Base-by-base conservation (phyloP, 2,113 vertebrate species). In the Merops nubicus region DNA sequence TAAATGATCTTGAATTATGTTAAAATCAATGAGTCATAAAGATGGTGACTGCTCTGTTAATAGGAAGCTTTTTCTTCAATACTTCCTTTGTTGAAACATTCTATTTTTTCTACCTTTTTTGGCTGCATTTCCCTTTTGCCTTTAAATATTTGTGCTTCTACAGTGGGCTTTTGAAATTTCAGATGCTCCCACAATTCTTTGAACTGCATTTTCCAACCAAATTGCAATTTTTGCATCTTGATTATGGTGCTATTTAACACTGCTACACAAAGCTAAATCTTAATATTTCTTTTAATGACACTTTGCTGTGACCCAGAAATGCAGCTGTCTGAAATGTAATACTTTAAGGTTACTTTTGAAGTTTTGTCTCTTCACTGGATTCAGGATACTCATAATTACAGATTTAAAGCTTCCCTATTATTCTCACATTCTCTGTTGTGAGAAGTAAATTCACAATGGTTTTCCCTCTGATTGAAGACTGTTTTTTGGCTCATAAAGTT, bases 1-100 rank as follows among this genome's bases (percentile, higher is more conserved):
- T 82, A 92, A 81, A 81, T 96, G 76, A 74, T 92, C 93, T 87
- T 82, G 83, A 94, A 84, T 92, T 22, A 36, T 68, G 68, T 86
- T 91, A 72, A 87, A 92, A 92, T 96, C 96, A 95, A 91, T 97
- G 60, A 84, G 19, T 91, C 91, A 60, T 94, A 92, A 96, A 88
- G 43, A 86, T 85, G 80, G 80, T 0, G 8, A 94, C 76, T 89
- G 76, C 76, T 94, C 84, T 91, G 86, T 91, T 86, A 91, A 50
- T 94, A 81, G 53, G 78, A 72, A 85, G 40, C 79, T 38, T 77
- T 89, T 88, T 57, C 60, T 81, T 87, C 79, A 45, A 12, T 86
- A 60, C 28, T 60, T 85, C 29, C 75, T 88, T 82, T 88, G 31
- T 62, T 72, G 29, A 84, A 67, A 57, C 20, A 3, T 33, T 86